Conservation (phyloP, 2,113 vertebrate species). For the Acanthisitta chloris region DNA sequence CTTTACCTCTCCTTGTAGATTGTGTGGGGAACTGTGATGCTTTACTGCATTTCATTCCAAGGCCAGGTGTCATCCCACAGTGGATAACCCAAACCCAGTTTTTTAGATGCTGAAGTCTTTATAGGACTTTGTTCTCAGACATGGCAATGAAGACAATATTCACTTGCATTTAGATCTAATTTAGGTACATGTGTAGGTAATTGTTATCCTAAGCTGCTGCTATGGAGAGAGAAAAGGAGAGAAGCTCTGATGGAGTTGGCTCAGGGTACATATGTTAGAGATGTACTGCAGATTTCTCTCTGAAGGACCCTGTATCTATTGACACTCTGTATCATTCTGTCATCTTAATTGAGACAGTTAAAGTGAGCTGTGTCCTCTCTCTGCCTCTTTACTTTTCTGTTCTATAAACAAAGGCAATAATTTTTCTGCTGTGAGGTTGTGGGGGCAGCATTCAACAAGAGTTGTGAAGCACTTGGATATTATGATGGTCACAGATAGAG, state of each 20-base stretch:
- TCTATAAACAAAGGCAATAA: background rate
- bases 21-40: background rate
- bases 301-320: background rate
- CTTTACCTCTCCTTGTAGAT: background rate
- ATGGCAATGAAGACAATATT: background rate
- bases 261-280: background rate
- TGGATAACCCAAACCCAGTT: background rate
- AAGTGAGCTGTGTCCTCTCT: background rate
- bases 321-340: accelerated
- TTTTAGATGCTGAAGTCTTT: background rate
- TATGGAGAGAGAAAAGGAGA: background rate
- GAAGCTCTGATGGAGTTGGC: background rate
- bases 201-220: background rate
- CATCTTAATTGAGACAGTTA: background rate
- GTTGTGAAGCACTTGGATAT: background rate
- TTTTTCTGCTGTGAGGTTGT: background rate
- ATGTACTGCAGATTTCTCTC: background rate
- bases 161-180: background rate
- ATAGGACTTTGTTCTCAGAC: background rate
- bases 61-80: background rate
- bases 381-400: background rate
- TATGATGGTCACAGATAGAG: background rate
- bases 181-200: background rate
- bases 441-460: background rate
- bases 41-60: background rate